phyloP scores from a whole-genome alignment of 2,888 invertebrate species.

The Nephrotoma appendiculata region DNA sequence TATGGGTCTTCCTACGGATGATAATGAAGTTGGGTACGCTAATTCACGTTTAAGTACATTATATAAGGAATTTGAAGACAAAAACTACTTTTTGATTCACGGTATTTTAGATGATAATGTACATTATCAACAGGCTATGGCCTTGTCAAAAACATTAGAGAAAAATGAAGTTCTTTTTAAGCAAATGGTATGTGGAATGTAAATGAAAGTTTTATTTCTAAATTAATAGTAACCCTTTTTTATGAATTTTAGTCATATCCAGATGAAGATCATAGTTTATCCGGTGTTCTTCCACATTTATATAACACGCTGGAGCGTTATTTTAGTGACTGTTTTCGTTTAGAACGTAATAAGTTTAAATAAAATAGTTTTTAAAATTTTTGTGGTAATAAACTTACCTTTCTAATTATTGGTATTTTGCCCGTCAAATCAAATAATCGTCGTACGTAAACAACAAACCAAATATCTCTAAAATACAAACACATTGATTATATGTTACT shows the following conservation, averaged over 20 bases:
- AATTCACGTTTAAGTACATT: slow-evolving; percentile 61
- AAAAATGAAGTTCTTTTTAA: slow-evolving; percentile 76
- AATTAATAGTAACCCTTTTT: background rate
- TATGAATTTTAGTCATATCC: slow-evolving; percentile 59
- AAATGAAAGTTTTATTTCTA: background rate
- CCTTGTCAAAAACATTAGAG: slow-evolving; percentile 76
- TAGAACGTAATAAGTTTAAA: background rate
- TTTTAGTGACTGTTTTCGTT: slow-evolving; percentile 35
- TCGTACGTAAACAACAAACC: too few species aligned
- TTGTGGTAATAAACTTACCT: too few species aligned
- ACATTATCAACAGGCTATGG: slow-evolving; percentile 92
- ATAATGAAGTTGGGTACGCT: slow-evolving; percentile 60
- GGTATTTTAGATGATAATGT: slow-evolving; percentile 94
- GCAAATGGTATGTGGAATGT: slow-evolving; percentile 43
- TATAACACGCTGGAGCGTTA: slow-evolving; percentile 83
- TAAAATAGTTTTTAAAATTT: too few species aligned
- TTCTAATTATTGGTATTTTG: too few species aligned
- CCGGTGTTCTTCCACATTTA: slow-evolving; percentile 69
- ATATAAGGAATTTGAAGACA: slow-evolving; percentile 46
- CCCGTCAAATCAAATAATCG: too few species aligned
- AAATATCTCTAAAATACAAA: too few species aligned
- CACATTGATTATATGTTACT: too few species aligned
- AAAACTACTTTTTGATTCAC: slow-evolving; percentile 81
- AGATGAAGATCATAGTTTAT: slow-evolving; percentile 82
- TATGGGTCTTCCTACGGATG: slow-evolving; percentile 70